Conservation (phyloP, 2,888 invertebrate genomes). For the Drosophila nr. perissopoda region DNA sequence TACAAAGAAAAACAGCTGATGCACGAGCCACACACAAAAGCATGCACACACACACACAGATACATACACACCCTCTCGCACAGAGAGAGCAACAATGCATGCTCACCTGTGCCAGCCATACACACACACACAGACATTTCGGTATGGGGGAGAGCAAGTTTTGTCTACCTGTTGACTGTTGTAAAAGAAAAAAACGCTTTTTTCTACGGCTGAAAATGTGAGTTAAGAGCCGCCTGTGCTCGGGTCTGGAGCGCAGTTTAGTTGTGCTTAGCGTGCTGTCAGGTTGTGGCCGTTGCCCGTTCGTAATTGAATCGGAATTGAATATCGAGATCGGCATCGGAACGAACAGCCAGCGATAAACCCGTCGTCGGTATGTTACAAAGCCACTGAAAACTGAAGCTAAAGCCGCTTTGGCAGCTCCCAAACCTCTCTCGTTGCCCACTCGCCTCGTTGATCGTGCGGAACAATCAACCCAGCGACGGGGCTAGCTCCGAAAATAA, state of each 20-base stretch:
- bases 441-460: conserved; percentile 72
- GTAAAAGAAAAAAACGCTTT: conserved; percentile 15
- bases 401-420: conserved; percentile 47
- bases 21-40: conserved; percentile 19
- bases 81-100: conserved; percentile 14
- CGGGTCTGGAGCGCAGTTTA: conserved; percentile 79
- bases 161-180: conserved; percentile 52
- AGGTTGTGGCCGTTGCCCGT: conserved; percentile 61
- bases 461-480: conserved; percentile 63
- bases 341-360: conserved; percentile 59
- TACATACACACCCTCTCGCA: not conserved
- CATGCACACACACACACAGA: conserved; percentile 10
- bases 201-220: conserved; percentile 44
- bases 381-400: conserved; percentile 37
- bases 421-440: conserved; percentile 35
- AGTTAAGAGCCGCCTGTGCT: conserved; percentile 78
- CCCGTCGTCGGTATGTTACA: conserved; percentile 79
- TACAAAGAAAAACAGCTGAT: conserved; percentile 54
- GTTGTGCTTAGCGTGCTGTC: conserved; percentile 74
- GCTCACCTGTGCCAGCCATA: conserved; percentile 16
- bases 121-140: conserved; percentile 13
- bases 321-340: conserved; percentile 45
- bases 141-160: conserved; percentile 26
- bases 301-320: conserved; percentile 39
- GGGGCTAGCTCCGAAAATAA: conserved; percentile 34